Percentiles rank a stretch among this genome's conserved stretches.
Conservation (phyloP, 2,113 vertebrate genomes). For the Oxygymnocypris stewartii region DNA sequence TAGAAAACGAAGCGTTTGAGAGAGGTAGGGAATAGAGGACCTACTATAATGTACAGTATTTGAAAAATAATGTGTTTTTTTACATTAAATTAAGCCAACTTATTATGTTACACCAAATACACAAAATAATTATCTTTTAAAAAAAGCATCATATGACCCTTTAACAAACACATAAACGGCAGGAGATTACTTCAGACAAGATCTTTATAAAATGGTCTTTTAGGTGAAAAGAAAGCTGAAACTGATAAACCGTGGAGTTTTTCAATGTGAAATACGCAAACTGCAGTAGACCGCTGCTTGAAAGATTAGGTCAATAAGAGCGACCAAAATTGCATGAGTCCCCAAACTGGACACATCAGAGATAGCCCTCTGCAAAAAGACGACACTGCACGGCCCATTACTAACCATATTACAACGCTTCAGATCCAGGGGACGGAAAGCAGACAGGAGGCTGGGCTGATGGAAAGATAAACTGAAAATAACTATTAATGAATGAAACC, state of each 20-base stretch:
- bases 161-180: neutral
- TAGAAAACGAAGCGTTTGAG: too few relatives aligned
- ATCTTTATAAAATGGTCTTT: neutral
- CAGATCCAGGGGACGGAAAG: conserved; percentile 33
- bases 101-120: too few relatives aligned
- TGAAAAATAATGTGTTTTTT: too few relatives aligned
- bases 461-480: conserved; percentile 28
- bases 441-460: conserved; percentile 4
- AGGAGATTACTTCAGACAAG: neutral
- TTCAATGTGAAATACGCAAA: neutral
- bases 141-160: too few relatives aligned
- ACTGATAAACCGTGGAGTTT: neutral
- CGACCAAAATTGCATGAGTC: conserved; percentile 8
- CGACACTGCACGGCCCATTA: conserved; percentile 14
- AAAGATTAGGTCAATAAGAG: conserved; percentile 16
- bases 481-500: neutral
- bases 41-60: too few relatives aligned
- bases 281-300: neutral
- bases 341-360: conserved; percentile 27
- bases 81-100: too few relatives aligned
- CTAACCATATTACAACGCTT: conserved; percentile 24
- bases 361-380: conserved; percentile 24
- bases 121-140: too few relatives aligned
- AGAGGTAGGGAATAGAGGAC: too few relatives aligned
- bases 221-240: neutral